Evolutionary conservation across 2,888 invertebrate genomes (phyloP), one percentile per base, ranked within the genome.

Genomic region (Zygothrica quintamaculata): DNA sequence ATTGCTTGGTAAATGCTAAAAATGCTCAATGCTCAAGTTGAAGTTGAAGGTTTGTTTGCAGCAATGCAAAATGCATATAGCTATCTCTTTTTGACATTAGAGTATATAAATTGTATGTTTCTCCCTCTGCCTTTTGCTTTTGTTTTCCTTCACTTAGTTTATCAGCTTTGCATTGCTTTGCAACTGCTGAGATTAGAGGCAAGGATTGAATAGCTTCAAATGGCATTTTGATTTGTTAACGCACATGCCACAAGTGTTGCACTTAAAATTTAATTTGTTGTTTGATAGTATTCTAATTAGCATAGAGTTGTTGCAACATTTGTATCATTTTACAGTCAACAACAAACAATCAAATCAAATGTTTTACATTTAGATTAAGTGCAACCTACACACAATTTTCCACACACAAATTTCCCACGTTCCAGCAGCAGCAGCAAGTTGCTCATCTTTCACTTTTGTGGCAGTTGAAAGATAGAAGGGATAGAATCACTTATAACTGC

Each of bases 161-260:
- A 71, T 66, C 62, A 74, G 73, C 57, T 75, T 75, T 75, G 75
- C 74, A 74, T 74, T 75, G 74, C 84, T 74, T 85, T 85, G 65
- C 62, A 85, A 72, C 84, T 74, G 74, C 84, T 74, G 85, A 85
- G 80, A 80, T 80, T 80, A 85, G 85, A 77, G n/a, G 77, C 58
- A 59, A 43, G 77, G 58, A 77, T 56, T 56, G 36, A 26, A 47
- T 9, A 26, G 6, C 37, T 7, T 6, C 15, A 33, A n/a, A 43
- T 13, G 29, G 11, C 34, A 50, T 69, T 85, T 66, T 72, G 84
- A 82, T 69, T 79, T n/a, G n/a, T n/a, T n/a, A n/a, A n/a, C n/a
- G n/a, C n/a, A n/a, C n/a, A n/a, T n/a, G n/a, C n/a, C n/a, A n/a
- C n/a, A n/a, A n/a, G n/a, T n/a, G n/a, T n/a, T n/a, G n/a, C n/a